Conservation (phyloP, 2,113 vertebrate species). For the Misgurnus mizolepis region DNA sequence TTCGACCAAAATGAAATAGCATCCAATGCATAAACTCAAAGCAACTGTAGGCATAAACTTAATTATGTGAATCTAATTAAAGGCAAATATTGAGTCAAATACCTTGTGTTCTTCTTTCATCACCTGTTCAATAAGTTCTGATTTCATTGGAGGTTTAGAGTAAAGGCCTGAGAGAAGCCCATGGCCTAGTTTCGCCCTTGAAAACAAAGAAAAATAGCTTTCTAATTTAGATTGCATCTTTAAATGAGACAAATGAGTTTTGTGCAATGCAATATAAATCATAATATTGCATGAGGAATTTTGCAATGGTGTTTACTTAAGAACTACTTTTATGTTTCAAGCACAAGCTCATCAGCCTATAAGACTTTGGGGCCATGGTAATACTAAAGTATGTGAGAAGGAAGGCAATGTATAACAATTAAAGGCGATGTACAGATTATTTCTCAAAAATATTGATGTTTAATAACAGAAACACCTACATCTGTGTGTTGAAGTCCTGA, state of each 20-base stretch:
- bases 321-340: too few species aligned
- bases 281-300: background rate
- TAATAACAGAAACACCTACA: conserved; percentile 80
- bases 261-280: background rate
- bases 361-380: too few species aligned
- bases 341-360: too few species aligned
- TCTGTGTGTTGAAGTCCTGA: conserved; percentile 96
- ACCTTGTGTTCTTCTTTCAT: conserved; percentile 99
- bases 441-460: background rate
- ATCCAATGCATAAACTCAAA: background rate
- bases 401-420: too few species aligned
- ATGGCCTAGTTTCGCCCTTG: conserved; percentile 95
- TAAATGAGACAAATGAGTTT: background rate
- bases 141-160: conserved; percentile 95
- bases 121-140: conserved; percentile 99
- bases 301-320: too few species aligned
- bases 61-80: conserved; percentile 58
- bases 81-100: conserved; percentile 74
- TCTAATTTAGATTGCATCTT: background rate
- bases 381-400: too few species aligned
- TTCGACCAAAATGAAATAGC: background rate
- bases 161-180: conserved; percentile 96
- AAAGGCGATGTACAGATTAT: too few species aligned
- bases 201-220: conserved; percentile 20
- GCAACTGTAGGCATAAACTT: conserved; percentile 1